Conservation (phyloP, 2,113 vertebrate genomes). For the Mormyrus iriodes region DNA sequence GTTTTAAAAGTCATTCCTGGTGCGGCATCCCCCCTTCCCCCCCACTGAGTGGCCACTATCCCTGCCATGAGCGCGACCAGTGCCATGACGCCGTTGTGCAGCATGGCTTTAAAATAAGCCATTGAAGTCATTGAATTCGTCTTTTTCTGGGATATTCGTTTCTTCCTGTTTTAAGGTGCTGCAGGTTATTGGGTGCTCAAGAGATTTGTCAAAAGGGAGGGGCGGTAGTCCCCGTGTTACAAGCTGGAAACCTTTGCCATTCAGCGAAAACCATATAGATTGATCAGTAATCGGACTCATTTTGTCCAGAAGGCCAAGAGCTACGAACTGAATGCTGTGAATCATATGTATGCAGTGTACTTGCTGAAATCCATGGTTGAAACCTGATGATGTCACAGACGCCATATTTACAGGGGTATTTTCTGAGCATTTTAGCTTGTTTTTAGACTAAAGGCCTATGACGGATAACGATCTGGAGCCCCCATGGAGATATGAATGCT, state of each 20-base stretch:
- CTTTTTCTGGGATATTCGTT: not conserved
- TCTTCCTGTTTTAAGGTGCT: not conserved
- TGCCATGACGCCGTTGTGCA: not conserved
- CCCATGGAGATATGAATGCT: not conserved
- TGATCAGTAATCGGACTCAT: not conserved
- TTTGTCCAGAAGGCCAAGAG: not conserved
- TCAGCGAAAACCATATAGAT: not conserved
- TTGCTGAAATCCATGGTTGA: not conserved
- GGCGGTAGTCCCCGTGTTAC: not conserved
- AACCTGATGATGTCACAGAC: not conserved
- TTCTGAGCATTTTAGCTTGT: not conserved
- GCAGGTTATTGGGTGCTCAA: not conserved
- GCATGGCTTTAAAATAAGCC: not conserved
- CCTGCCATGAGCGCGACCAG: not conserved
- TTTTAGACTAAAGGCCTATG: not conserved
- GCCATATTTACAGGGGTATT: not conserved
- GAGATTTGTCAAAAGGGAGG: not conserved
- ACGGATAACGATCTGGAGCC: not conserved
- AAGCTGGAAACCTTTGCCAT: not conserved
- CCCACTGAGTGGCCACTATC: not conserved
- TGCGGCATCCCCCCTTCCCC: not conserved
- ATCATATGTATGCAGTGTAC: not conserved
- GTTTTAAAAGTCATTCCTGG: not conserved
- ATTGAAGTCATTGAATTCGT: not conserved
- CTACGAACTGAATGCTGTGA: not conserved